Evolutionary conservation across 2,113 vertebrate species (phyloP).

Genomic region (Scatophagus argus): DNA sequence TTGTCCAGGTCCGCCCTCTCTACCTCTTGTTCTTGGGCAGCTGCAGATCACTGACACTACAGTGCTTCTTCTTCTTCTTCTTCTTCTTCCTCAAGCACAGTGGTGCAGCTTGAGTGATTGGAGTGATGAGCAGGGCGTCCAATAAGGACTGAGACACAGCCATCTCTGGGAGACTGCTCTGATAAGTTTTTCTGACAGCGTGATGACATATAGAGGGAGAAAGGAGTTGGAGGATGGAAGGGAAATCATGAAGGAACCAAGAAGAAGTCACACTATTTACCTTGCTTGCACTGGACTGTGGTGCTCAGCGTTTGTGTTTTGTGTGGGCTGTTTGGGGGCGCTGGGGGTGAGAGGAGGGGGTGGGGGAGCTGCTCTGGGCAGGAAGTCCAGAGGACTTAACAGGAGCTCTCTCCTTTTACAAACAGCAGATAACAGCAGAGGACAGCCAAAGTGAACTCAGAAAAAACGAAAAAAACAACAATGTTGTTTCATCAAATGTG

Average conservation of each 20-base stretch:
- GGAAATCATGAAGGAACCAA: neutral
- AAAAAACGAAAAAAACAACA: neutral
- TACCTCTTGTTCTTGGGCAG: slow-evolving; percentile 77
- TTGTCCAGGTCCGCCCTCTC: slow-evolving; percentile 33
- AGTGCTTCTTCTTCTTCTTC: slow-evolving; percentile 73
- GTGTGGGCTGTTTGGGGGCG: slow-evolving; percentile 68
- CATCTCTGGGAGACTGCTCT: slow-evolving; percentile 49
- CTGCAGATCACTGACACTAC: slow-evolving; percentile 73
- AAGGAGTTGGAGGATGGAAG: neutral
- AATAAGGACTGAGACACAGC: slow-evolving; percentile 75
- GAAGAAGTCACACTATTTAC: slow-evolving; percentile 79
- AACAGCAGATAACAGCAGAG: neutral
- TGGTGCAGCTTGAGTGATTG: slow-evolving; percentile 74
- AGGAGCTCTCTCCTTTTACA: slow-evolving; percentile 63
- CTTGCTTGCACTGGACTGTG: slow-evolving; percentile 78
- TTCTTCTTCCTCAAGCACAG: slow-evolving; percentile 61
- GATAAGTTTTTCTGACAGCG: slow-evolving; percentile 43
- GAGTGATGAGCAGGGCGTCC: slow-evolving; percentile 85
- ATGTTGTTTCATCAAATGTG: neutral
- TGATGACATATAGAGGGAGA: slow-evolving; percentile 53
- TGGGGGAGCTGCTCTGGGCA: slow-evolving; percentile 55
- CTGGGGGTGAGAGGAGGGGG: slow-evolving; percentile 70
- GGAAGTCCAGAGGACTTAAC: slow-evolving; percentile 73
- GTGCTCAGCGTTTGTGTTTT: slow-evolving; percentile 77
- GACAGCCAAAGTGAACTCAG: neutral